A percentile compares a stretch with the other conserved stretches of the same genome.
Conservation (phyloP, 2,797 vertebrate genomes). For the Psittacula echo region DNA sequence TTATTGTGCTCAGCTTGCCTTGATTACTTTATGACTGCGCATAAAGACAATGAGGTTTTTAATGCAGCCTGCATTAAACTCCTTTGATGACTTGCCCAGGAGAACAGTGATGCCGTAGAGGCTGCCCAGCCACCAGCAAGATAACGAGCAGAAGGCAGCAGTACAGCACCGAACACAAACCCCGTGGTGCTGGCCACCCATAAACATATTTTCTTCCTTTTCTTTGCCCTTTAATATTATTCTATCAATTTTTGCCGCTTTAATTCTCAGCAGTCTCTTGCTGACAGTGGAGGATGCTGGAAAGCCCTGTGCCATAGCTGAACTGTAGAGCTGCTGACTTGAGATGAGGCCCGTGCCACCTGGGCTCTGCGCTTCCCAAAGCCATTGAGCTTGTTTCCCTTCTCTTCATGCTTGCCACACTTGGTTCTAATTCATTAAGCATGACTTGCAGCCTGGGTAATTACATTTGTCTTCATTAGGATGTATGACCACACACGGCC, state of each 20-base stretch:
- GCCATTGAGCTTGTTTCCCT: not conserved
- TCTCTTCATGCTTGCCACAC: conserved; percentile 8
- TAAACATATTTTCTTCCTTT: not conserved
- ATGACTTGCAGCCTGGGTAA: conserved; percentile 59
- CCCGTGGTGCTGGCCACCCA: not conserved
- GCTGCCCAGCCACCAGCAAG: rapidly evolving
- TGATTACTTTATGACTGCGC: not conserved
- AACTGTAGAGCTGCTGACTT: not conserved
- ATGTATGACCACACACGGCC: conserved; percentile 43
- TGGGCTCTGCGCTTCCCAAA: not conserved
- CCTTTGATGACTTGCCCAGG: not conserved
- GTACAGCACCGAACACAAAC: not conserved
- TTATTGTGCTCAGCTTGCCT: conserved; percentile 7
- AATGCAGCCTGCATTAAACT: not conserved
- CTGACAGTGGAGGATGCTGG: not conserved
- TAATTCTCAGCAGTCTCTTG: not conserved
- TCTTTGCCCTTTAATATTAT: not conserved
- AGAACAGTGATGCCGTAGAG: not conserved
- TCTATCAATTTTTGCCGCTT: not conserved
- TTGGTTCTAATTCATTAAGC: conserved; percentile 58
- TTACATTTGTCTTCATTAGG: conserved; percentile 73
- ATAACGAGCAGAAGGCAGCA: not conserved
- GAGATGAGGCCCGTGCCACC: not conserved
- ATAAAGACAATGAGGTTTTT: not conserved
- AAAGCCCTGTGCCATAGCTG: not conserved